Evolutionary conservation across 2,888 invertebrate genomes (phyloP).

Genomic region (Athalia rosae): DNA sequence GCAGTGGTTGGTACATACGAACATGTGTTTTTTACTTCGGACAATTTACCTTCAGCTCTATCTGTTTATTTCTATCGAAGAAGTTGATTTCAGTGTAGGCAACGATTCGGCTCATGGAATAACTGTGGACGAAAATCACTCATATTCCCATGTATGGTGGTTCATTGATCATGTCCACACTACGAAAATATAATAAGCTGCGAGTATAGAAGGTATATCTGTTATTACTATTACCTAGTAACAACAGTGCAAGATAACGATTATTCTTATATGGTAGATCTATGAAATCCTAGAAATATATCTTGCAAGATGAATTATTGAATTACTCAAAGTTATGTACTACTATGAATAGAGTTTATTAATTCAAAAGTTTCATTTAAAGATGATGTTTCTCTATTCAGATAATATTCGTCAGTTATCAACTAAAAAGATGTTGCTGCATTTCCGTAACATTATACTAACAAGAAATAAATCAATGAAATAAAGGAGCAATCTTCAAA

Average conservation of each 20-base stretch:
- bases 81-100: neutral
- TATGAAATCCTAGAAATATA: slow-evolving; percentile 20
- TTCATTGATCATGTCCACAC: neutral
- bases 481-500: slow-evolving; percentile 2
- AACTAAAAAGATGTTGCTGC: neutral
- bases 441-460: slow-evolving; percentile 8
- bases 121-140: neutral
- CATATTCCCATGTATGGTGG: neutral
- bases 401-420: slow-evolving; percentile 32
- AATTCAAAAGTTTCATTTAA: slow-evolving; percentile 28
- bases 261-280: slow-evolving; percentile 47
- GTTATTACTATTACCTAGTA: slow-evolving; percentile 14
- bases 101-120: neutral
- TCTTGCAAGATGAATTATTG: slow-evolving; percentile 18
- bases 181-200: slow-evolving; percentile 15
- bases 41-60: too few relatives aligned
- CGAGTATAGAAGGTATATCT: slow-evolving; percentile 14
- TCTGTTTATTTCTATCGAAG: too few relatives aligned
- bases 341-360: slow-evolving; percentile 43
- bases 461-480: slow-evolving; percentile 11
- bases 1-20: too few relatives aligned
- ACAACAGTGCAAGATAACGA: slow-evolving; percentile 36
- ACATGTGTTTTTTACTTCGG: too few relatives aligned
- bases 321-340: slow-evolving; percentile 12
- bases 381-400: slow-evolving; percentile 39